Percentiles rank a stretch among this genome's conserved stretches.
phyloP scores from a whole-genome alignment of 1,140 invertebrate species.

The Papilio dardanus region DNA sequence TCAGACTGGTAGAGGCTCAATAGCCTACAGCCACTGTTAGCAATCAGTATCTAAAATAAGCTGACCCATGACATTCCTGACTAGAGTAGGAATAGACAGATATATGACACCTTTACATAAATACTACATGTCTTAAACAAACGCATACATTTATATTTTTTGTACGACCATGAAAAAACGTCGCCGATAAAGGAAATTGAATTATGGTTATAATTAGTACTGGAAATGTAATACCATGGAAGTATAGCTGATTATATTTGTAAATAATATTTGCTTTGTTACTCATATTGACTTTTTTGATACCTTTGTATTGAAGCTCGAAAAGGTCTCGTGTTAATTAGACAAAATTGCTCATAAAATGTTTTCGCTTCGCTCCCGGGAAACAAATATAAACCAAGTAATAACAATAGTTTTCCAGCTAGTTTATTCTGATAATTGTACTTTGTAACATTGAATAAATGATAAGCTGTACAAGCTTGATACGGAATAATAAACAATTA shows the following conservation, averaged over 20 bases:
- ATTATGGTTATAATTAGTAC: not conserved
- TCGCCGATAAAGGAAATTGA: not conserved
- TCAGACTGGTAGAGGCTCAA: no score
- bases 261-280: not conserved
- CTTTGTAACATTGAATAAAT: not conserved
- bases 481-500: no score
- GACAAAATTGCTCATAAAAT: not conserved
- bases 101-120: no score
- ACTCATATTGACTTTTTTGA: not conserved
- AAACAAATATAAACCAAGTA: not conserved
- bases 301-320: not conserved
- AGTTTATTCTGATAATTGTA: not conserved
- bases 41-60: no score
- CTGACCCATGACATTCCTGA: no score
- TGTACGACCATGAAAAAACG: no score
- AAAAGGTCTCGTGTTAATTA: constrained; percentile 5
- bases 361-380: not conserved
- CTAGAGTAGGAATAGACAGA: no score
- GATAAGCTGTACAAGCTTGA: not conserved
- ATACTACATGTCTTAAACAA: no score
- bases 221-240: not conserved
- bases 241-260: not conserved
- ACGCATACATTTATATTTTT: no score
- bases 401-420: not conserved
- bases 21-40: no score